A percentile compares a stretch with the other conserved stretches of the same genome.
phyloP scores from a whole-genome alignment of 2,797 vertebrate species.

The Rousettus madagascariensis region DNA sequence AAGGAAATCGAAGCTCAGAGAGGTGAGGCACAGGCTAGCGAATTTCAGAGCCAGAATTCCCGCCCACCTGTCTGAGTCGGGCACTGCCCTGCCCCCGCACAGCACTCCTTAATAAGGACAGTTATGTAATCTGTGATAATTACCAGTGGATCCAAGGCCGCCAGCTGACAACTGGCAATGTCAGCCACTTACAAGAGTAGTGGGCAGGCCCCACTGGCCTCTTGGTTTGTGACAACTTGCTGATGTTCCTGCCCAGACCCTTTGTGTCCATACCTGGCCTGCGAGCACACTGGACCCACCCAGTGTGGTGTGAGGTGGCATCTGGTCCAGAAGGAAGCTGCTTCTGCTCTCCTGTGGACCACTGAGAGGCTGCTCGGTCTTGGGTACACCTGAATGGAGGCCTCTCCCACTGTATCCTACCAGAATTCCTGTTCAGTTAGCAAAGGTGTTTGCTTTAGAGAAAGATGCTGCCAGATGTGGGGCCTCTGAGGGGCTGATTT shows the following conservation, averaged over 20 bases:
- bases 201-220: neutral
- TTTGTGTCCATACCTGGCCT: neutral
- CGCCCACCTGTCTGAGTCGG: neutral
- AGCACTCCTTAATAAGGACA: neutral
- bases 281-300: neutral
- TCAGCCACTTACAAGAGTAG: neutral
- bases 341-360: neutral
- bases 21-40: neutral
- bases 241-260: neutral
- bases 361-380: accelerated
- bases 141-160: neutral
- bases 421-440: neutral
- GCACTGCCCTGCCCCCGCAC: neutral
- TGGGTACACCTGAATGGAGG: neutral
- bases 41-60: neutral
- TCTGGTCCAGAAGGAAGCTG: neutral
- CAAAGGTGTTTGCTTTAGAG: neutral
- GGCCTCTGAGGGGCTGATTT: constrained; percentile 48
- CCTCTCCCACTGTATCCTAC: neutral
- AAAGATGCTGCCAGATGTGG: neutral
- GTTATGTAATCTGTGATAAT: neutral
- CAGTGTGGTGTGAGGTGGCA: neutral
- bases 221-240: neutral
- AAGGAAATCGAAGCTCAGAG: neutral
- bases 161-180: neutral